Base-by-base conservation (phyloP, 53 echinoderm and acorn worm species). In the Mesocentrotus franciscanus region DNA sequence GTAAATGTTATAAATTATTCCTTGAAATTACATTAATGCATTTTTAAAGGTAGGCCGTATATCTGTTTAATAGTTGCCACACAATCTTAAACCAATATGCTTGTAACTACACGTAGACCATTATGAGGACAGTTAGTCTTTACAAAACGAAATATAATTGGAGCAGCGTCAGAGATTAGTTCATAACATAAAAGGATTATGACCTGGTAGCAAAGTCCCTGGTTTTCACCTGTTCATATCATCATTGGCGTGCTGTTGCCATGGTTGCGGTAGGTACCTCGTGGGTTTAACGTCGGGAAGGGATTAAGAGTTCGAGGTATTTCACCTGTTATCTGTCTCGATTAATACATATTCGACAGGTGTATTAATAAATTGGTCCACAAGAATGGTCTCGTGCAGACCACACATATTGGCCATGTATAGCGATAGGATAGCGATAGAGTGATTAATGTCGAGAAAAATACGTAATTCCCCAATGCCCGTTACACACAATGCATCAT, bases 261-360 rank as follows among this genome's bases (percentile, higher is more conserved):
- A 29, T 13, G 33, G 30, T 13, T 12, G 3, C 6, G 49, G 7
- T 34, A 78, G 22, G 20, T 55, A 49, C 20, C 85, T 85, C 30
- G 56, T 17, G 56, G 15, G 85, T 56, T 22, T 85, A 85, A 56
- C 22, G 24, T 55, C 49, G 27, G 26, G 58, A 11, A 22, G 27
- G 87, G 87, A 87, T 87, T 87, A 87, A 57, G 55, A 22, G 20
- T 18, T 42, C 27, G 66, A 58, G 87, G 56, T 58, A 58, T 24
- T 56, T 8, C 87, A 87, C 87, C 87, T 87, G 57, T 35, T 27
- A 87, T 20, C 4, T 56, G 58, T 57, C 87, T 49, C 84, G 42
- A 84, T 57, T 87, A 58, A 87, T n/a, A 87, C 58, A 85, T 22
- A 58, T 59, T 87, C 10, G 59, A 87, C 87, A 87, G 87, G 87